A percentile compares a stretch with the other conserved stretches of the same genome.
These are phyloP conservation scores for Campopleginae sp. DNA, from an alignment of 2,888 invertebrate species.

Conservation along the genomic window DNA sequence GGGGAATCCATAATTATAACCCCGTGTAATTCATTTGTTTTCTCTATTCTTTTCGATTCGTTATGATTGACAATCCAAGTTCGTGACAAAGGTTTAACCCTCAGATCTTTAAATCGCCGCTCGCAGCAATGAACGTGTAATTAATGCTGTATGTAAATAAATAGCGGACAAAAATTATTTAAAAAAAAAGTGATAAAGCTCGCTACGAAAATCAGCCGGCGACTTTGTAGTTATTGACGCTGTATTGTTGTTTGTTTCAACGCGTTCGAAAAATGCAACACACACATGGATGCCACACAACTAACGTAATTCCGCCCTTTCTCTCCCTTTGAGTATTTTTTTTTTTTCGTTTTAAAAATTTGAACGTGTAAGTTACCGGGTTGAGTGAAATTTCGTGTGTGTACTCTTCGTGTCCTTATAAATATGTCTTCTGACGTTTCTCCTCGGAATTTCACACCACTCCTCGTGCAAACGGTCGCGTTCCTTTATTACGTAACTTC, in stretches of 20 bases:
- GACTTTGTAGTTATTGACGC: constrained; percentile 18
- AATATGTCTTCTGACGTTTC: constrained; percentile 31
- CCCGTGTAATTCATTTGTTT: constrained; percentile 45
- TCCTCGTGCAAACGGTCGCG: constrained; percentile 44
- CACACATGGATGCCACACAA: constrained; percentile 51
- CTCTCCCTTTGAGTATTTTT: constrained; percentile 25
- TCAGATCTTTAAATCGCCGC: neutral
- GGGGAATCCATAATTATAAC: constrained; percentile 86
- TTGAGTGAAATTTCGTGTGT: constrained; percentile 56
- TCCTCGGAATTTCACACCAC: constrained; percentile 36
- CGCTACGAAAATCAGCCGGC: constrained; percentile 29
- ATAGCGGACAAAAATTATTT: constrained; percentile 28
- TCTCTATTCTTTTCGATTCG: constrained; percentile 25
- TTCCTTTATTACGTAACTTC: constrained; percentile 59
- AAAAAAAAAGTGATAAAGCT: constrained; percentile 31
- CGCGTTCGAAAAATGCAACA: constrained; percentile 57
- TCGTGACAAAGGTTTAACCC: constrained; percentile 7
- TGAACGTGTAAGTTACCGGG: constrained; percentile 61
- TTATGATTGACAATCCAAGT: constrained; percentile 2
- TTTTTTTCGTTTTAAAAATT: constrained; percentile 42
- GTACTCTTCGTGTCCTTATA: constrained; percentile 53
- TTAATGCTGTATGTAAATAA: neutral
- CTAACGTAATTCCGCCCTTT: constrained; percentile 27
- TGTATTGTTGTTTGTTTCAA: constrained; percentile 1
- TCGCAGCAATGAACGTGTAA: constrained; percentile 1